Evolutionary conservation across 2,797 vertebrate species (phyloP).

Genomic region (Megalops cyprinoides): DNA sequence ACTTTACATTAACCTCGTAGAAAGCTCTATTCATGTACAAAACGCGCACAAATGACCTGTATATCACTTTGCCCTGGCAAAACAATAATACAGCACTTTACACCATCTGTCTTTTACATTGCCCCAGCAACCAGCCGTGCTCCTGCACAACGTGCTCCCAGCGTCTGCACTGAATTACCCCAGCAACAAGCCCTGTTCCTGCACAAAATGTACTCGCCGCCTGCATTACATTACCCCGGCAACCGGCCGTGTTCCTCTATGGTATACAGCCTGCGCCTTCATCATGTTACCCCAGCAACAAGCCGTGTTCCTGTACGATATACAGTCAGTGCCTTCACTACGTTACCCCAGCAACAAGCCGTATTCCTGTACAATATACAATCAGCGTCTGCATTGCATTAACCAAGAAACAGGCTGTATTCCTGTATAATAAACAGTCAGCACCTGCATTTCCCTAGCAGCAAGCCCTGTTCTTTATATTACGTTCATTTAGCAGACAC

Average conservation of each 20-base stretch:
- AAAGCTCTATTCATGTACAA: not conserved
- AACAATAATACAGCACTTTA: not conserved
- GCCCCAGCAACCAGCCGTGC: not conserved
- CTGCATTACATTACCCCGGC: slow-evolving; percentile 30
- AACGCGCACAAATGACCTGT: no score
- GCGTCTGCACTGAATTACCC: not conserved
- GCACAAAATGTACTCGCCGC: not conserved
- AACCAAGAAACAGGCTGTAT: no score
- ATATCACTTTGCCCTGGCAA: no score
- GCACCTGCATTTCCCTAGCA: slow-evolving; percentile 29
- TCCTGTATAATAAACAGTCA: not conserved
- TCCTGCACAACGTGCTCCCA: no score
- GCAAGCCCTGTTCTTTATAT: slow-evolving; percentile 29
- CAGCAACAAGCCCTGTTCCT: slow-evolving; percentile 10
- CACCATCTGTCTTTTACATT: not conserved
- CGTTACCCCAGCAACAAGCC: slow-evolving; percentile 40
- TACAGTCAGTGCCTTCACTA: slow-evolving; percentile 24
- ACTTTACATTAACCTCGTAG: slow-evolving; percentile 48
- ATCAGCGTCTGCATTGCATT: no score
- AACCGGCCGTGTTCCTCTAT: slow-evolving; percentile 30
- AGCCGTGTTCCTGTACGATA: slow-evolving; percentile 30
- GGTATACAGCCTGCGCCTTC: no score
- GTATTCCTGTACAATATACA: not conserved
- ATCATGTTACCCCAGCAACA: slow-evolving; percentile 46
- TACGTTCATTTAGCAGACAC: no score